phyloP scores from a whole-genome alignment of 2,113 vertebrate species.

The Aphelocoma coerulescens region DNA sequence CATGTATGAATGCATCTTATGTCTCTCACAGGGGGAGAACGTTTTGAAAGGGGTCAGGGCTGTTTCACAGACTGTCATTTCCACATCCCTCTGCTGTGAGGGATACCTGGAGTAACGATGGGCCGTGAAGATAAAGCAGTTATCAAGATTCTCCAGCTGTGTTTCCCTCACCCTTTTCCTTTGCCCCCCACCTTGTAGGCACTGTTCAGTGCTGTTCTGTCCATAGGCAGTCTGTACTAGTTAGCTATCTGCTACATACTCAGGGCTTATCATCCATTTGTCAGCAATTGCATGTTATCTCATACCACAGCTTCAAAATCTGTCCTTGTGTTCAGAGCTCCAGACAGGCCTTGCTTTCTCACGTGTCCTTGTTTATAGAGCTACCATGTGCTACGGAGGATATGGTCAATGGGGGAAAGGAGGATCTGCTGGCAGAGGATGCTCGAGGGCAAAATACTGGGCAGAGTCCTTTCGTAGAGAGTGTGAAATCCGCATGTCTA shows the following conservation, averaged over 20 bases:
- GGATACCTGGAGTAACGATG: not conserved
- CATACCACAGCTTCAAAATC: not conserved
- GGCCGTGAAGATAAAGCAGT: not conserved
- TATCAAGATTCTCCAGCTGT: not conserved
- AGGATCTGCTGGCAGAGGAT: not conserved
- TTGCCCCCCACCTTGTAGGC: not conserved
- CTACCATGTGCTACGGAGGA: not conserved
- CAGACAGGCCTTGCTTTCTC: not conserved
- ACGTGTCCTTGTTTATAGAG: accelerated
- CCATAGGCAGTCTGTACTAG: not conserved
- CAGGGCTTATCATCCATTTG: not conserved
- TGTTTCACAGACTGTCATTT: not conserved
- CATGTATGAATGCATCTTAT: not conserved
- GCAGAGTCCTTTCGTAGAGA: not conserved
- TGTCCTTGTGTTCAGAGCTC: not conserved
- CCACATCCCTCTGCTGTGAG: not conserved
- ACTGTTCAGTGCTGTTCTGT: not conserved
- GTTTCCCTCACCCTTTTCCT: not conserved
- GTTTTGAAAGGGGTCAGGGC: not conserved
- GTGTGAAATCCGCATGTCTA: not conserved
- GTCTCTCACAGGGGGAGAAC: not conserved
- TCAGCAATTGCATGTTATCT: not conserved
- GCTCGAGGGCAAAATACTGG: not conserved
- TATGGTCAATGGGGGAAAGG: not conserved
- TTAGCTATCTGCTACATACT: not conserved